Conservation (phyloP, 2,888 invertebrate species). For the Oligia latruncula region DNA sequence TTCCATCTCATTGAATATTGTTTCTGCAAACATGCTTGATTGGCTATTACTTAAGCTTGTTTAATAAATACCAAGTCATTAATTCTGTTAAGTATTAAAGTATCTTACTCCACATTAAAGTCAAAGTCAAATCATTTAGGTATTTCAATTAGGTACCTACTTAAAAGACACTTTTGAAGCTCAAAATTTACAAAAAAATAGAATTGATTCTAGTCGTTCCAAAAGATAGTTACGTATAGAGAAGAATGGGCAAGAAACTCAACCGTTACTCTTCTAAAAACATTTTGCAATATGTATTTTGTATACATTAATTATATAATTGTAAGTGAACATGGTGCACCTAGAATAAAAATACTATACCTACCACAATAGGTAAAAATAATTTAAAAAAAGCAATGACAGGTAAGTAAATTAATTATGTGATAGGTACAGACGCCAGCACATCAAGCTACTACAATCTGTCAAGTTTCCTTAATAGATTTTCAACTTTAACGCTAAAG, state of each 20-base stretch:
- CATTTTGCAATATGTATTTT: too few relatives aligned
- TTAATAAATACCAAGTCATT: slow-evolving; percentile 10
- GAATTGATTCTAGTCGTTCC: too few relatives aligned
- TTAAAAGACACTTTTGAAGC: too few relatives aligned
- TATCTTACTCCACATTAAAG: not conserved
- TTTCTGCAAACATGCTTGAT: slow-evolving; percentile 23
- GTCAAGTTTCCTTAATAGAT: too few relatives aligned
- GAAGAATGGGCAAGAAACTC: not conserved
- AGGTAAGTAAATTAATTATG: not conserved
- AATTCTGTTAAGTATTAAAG: not conserved
- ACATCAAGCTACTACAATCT: too few relatives aligned
- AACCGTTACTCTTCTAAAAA: too few relatives aligned
- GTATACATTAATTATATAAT: too few relatives aligned
- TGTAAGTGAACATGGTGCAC: not conserved
- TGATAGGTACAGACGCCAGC: not conserved
- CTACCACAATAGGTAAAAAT: not conserved
- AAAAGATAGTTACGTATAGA: not conserved
- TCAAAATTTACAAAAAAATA: too few relatives aligned
- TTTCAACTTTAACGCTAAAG: too few relatives aligned
- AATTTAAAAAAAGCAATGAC: not conserved
- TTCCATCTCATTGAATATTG: slow-evolving; percentile 28
- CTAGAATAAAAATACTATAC: not conserved
- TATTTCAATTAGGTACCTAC: too few relatives aligned
- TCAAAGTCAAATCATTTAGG: too few relatives aligned
- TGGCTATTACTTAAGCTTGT: slow-evolving; percentile 15